Conservation (phyloP, 2,797 vertebrate genomes). For the Gymnoscopelus braueri region DNA sequence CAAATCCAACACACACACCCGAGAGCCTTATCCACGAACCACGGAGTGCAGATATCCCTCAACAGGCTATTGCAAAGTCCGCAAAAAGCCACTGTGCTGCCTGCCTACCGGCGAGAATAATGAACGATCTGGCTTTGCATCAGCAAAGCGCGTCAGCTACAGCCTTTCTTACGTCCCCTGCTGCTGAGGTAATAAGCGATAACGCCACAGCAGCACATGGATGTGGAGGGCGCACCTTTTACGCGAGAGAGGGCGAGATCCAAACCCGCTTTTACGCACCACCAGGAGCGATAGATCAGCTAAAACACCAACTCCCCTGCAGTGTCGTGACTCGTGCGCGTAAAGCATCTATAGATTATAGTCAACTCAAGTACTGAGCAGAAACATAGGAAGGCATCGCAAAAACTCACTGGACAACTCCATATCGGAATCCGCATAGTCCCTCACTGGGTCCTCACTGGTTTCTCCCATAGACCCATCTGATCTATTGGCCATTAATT, state of each 20-base stretch:
- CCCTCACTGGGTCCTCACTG: constrained; percentile 73
- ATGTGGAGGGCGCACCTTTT: constrained; percentile 60
- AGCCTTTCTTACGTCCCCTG: constrained; percentile 70
- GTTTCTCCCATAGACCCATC: constrained; percentile 72
- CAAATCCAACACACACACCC: constrained; percentile 27
- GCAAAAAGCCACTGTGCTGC: constrained; percentile 14
- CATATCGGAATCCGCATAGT: constrained; percentile 80
- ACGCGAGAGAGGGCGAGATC: neutral
- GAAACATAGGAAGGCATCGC: constrained; percentile 58
- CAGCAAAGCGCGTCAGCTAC: constrained; percentile 71
- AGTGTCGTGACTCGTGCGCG: constrained; percentile 34
- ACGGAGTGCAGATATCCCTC: neutral
- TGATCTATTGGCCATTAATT: constrained; percentile 83
- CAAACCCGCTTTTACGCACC: constrained; percentile 51
- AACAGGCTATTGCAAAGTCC: neutral
- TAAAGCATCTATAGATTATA: constrained; percentile 58
- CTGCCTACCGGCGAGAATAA: constrained; percentile 37
- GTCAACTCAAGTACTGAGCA: constrained; percentile 55
- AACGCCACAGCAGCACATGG: constrained; percentile 49
- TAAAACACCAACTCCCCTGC: constrained; percentile 63
- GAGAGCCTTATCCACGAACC: neutral
- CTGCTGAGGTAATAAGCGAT: constrained; percentile 49
- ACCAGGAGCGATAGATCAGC: constrained; percentile 63
- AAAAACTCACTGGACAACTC: constrained; percentile 84
- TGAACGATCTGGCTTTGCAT: constrained; percentile 64